Conservation (phyloP, 2,113 vertebrate genomes). For the Hymenochirus boettgeri region DNA sequence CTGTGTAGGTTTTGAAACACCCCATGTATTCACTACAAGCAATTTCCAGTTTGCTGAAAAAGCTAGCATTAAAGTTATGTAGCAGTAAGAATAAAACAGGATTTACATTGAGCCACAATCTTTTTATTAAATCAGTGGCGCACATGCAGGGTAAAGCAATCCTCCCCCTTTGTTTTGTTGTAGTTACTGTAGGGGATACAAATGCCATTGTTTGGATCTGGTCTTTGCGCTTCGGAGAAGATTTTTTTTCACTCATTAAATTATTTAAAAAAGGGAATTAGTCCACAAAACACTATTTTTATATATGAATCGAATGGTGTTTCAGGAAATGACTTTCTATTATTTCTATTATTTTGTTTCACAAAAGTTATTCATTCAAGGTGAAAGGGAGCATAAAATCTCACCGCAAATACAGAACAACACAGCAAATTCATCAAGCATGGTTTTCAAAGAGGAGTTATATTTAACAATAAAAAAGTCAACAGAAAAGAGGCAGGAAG, state of each 20-base stretch:
- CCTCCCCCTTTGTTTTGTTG: no score
- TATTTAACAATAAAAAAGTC: conserved; percentile 14
- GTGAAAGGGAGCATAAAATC: conserved; percentile 31
- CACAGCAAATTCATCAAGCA: conserved; percentile 37
- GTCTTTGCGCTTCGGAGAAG: conserved; percentile 6
- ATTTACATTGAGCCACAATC: no score
- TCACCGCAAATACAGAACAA: conserved; percentile 19
- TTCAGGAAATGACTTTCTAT: conserved; percentile 26
- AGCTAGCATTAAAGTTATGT: no score
- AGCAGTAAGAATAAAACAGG: no score
- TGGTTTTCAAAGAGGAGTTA: conserved; percentile 7
- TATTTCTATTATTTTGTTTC: conserved; percentile 28
- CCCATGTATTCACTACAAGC: no score
- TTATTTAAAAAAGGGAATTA: conserved; percentile 19
- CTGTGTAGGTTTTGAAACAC: no score
- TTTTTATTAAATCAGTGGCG: no score
- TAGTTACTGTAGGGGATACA: no score
- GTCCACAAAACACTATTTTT: conserved; percentile 12
- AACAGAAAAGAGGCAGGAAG: not conserved
- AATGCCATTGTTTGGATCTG: no score
- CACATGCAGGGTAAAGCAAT: no score
- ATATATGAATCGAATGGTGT: conserved; percentile 36
- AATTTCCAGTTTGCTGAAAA: no score
- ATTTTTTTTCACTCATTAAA: not conserved
- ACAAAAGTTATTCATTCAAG: conserved; percentile 34